phyloP scores from a whole-genome alignment of 2,797 vertebrate genomes.

The Sciaenops ocellatus region DNA sequence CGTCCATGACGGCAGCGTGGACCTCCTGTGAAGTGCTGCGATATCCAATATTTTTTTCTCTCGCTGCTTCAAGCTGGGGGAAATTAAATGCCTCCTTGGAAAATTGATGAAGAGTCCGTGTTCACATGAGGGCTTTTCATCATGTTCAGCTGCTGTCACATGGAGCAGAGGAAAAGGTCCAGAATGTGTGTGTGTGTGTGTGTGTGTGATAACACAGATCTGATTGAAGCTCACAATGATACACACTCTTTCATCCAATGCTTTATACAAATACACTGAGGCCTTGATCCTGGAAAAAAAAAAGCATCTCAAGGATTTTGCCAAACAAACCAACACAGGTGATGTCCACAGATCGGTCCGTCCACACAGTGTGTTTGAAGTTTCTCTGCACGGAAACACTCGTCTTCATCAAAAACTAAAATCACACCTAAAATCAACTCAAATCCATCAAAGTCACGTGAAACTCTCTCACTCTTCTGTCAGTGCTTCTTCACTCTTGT shows the following conservation, averaged over 20 bases:
- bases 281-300: neutral
- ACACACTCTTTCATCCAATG: constrained; percentile 4
- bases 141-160: constrained; percentile 21
- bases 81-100: constrained; percentile 51
- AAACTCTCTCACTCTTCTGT: neutral
- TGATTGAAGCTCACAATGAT: constrained; percentile 4
- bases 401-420: neutral
- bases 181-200: constrained; percentile 14
- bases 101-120: constrained; percentile 50
- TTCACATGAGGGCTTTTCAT: constrained; percentile 34
- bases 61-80: constrained; percentile 22
- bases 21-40: constrained; percentile 42
- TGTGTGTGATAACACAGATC: constrained; percentile 26
- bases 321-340: neutral
- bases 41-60: constrained; percentile 13
- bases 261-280: neutral
- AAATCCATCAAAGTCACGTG: neutral
- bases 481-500: neutral
- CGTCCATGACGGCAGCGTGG: constrained; percentile 40
- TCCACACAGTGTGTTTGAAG: neutral
- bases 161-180: constrained; percentile 6
- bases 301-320: neutral
- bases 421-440: constrained; percentile 6
- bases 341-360: neutral
- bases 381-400: neutral